phyloP scores from a whole-genome alignment of 1,140 invertebrate genomes.

The fruit fly (Drosophila melanogaster) region Release_6_plus_ISO1_MT NT_033779.5:6806001-6806500 shows the following conservation, averaged over 20 bases:
- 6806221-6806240: slow-evolving; percentile 84
- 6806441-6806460: slow-evolving; percentile 75
- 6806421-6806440: slow-evolving; percentile 33
- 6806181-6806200: slow-evolving; percentile 81
- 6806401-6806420: slow-evolving; percentile 64
- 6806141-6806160: slow-evolving; percentile 38
- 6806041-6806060: not conserved
- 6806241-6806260: slow-evolving; percentile 62
- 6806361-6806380: slow-evolving; percentile 33
- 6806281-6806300: slow-evolving; percentile 61
- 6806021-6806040: not conserved
- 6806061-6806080: slow-evolving; percentile 14
- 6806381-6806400: slow-evolving; percentile 33
- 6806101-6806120: slow-evolving; percentile 62
- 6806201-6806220: slow-evolving; percentile 84
- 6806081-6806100: slow-evolving; percentile 16
- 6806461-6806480: slow-evolving; percentile 74
- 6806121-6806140: slow-evolving; percentile 62
- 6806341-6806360: slow-evolving; percentile 32
- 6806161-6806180: slow-evolving; percentile 75
- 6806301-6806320: slow-evolving; percentile 16
- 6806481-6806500: slow-evolving; percentile 69
- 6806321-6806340: too few species aligned
- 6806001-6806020: slow-evolving; percentile 7
- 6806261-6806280: slow-evolving; percentile 50